Percentiles rank a stretch among this genome's conserved stretches.
Evolutionary conservation across 2,113 vertebrate genomes (phyloP).

Genomic region (Notarius quadriscutis): DNA sequence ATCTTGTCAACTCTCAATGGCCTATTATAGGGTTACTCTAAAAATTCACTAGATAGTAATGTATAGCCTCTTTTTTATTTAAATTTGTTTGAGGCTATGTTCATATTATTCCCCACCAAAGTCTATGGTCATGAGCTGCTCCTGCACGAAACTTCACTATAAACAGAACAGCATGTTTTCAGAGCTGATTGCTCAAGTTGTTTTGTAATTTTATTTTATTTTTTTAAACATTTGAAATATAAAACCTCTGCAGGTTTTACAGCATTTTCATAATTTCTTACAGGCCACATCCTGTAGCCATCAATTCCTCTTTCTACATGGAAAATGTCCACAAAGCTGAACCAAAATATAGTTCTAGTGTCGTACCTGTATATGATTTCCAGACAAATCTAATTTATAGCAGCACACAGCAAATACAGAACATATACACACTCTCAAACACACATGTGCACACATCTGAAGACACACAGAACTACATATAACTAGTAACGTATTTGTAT

Average conservation of each 20-base stretch:
- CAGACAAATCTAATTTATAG: neutral
- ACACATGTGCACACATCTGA: slow-evolving; percentile 4
- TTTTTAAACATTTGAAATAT: neutral
- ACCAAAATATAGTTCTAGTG: neutral
- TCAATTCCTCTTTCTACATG: neutral
- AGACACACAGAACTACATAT: neutral
- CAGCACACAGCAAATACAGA: neutral
- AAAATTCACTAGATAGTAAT: neutral
- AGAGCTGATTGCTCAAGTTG: neutral
- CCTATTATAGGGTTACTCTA: neutral
- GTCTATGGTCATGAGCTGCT: neutral
- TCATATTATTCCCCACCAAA: neutral
- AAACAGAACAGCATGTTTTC: neutral
- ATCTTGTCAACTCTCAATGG: neutral
- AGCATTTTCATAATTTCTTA: neutral
- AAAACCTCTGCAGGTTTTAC: neutral
- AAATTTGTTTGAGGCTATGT: neutral
- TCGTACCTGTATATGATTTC: neutral
- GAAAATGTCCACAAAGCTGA: neutral
- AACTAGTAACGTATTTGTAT: neutral
- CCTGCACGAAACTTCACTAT: neutral
- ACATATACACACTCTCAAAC: slow-evolving; percentile 23
- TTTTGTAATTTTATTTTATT: neutral
- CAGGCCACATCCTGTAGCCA: neutral
- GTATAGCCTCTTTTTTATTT: neutral